phyloP scores from a whole-genome alignment of 2,797 vertebrate genomes.

The Notoglanidium macrostoma region DNA sequence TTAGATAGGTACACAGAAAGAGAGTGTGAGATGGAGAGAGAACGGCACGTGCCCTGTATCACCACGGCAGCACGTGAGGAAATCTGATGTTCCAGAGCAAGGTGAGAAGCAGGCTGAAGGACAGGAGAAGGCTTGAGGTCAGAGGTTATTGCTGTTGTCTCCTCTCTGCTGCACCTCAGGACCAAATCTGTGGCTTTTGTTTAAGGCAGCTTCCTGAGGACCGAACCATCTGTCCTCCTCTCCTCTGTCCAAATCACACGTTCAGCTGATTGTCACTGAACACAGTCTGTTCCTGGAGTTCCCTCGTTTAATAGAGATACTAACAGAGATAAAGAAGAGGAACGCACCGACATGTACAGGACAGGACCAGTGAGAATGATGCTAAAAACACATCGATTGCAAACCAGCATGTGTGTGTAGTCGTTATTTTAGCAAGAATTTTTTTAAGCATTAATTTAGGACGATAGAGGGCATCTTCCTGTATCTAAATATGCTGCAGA shows the following conservation, averaged over 20 bases:
- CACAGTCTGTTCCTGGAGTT: neutral
- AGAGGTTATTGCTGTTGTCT: neutral
- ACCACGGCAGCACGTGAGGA: conserved; percentile 58
- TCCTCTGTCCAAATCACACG: neutral
- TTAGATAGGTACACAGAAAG: neutral
- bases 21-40: neutral
- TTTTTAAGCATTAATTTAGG: neutral
- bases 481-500: neutral
- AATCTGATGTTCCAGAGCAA: conserved; percentile 61
- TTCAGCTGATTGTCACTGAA: neutral
- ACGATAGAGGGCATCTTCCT: no score
- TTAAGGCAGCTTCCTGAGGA: neutral
- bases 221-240: neutral
- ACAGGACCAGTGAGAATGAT: neutral
- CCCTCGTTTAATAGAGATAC: neutral
- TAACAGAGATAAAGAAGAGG: neutral
- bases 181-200: neutral
- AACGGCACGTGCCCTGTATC: conserved; percentile 54
- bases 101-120: conserved; percentile 52
- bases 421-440: neutral
- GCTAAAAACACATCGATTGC: neutral
- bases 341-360: neutral
- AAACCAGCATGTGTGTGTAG: neutral
- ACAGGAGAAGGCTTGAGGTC: conserved; percentile 48
- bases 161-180: neutral